Evolutionary conservation across 2,797 vertebrate genomes (phyloP).

Genomic region (Hippocampus kuda): DNA sequence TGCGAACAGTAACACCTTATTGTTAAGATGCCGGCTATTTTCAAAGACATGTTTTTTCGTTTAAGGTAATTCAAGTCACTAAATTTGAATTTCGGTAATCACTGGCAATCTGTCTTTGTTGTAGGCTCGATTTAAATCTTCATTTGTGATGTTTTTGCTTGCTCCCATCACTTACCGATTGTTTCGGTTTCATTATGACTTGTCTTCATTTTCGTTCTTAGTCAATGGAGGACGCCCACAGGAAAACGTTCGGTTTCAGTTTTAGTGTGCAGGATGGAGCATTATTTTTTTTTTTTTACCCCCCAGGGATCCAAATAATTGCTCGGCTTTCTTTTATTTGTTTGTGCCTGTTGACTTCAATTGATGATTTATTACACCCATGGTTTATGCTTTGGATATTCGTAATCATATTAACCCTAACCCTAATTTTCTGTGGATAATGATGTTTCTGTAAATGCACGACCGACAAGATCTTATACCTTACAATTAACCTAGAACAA

Average conservation of each 20-base stretch:
- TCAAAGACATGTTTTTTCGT: not conserved
- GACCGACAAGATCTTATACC: not conserved
- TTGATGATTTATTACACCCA: not conserved
- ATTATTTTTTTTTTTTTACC: not conserved
- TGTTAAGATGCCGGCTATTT: not conserved
- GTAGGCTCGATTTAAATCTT: not conserved
- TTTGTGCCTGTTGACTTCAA: not conserved
- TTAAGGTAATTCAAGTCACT: not conserved
- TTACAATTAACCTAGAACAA: too few relatives aligned
- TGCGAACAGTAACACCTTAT: not conserved
- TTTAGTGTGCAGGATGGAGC: not conserved
- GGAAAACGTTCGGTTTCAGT: not conserved
- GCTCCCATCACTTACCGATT: not conserved
- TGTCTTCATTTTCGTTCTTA: not conserved
- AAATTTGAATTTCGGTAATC: too few relatives aligned
- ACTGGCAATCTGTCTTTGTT: too few relatives aligned
- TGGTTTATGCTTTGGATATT: not conserved
- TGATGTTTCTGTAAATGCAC: not conserved
- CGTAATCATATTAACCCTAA: not conserved
- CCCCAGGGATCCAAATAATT: not conserved
- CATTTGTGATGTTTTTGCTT: not conserved
- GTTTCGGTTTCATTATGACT: constrained; percentile 3
- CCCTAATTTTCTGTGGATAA: not conserved
- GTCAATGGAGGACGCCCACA: not conserved
- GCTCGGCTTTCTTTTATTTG: not conserved